Conservation (phyloP, 2,797 vertebrate species). For the Danio jaintianensis region DNA sequence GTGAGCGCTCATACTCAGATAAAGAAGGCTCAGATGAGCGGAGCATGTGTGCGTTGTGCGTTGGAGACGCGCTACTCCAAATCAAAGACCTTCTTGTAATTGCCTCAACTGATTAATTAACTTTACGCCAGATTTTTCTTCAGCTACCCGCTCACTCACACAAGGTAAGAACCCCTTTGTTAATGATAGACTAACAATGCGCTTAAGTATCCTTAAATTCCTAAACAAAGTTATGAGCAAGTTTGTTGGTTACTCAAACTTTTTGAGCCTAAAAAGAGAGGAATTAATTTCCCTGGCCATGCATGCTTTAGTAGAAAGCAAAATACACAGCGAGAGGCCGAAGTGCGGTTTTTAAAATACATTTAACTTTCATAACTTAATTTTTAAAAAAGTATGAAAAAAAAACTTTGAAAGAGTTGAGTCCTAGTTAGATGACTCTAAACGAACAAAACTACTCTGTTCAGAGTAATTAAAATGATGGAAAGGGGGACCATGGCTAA, state of each 20-base stretch:
- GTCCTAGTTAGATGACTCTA: constrained; percentile 35
- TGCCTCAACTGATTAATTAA: constrained; percentile 12
- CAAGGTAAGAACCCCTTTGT: constrained; percentile 38
- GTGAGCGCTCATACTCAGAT: constrained; percentile 35
- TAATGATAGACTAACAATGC: background rate
- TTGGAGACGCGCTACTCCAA: constrained; percentile 30
- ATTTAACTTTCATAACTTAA: constrained; percentile 17
- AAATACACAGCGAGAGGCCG: background rate
- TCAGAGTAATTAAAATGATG: constrained; percentile 65
- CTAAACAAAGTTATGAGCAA: background rate
- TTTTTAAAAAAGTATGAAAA: constrained; percentile 20
- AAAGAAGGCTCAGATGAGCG: constrained; percentile 35
- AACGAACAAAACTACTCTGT: constrained; percentile 52
- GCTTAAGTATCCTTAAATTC: background rate
- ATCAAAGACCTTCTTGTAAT: constrained; percentile 13
- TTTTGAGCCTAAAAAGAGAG: background rate
- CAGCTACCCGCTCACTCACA: constrained; percentile 13
- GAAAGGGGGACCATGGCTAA: constrained; percentile 65
- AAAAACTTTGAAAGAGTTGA: constrained; percentile 22
- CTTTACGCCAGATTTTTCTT: constrained; percentile 21
- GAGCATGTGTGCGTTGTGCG: constrained; percentile 40
- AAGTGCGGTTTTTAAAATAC: background rate
- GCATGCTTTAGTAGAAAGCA: constrained; percentile 36
- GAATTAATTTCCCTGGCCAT: background rate
- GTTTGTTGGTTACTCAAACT: constrained; percentile 39